A percentile compares a stretch with the other conserved stretches of the same genome.
Conservation (phyloP, 1,140 invertebrate genomes). For the Piezodorus guildinii region DNA sequence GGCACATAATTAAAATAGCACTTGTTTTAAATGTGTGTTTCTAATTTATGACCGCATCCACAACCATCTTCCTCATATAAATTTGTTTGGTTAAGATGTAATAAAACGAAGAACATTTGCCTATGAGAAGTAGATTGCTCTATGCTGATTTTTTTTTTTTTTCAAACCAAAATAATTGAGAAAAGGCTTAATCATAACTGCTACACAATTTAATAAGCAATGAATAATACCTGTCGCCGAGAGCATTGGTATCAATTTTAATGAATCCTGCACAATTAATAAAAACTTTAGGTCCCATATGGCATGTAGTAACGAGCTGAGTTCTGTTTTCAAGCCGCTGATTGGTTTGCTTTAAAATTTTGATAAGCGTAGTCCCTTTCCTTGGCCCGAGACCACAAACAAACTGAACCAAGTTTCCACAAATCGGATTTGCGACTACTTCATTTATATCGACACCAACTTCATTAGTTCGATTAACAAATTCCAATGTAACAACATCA, state of each 20-base stretch:
- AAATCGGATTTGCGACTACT: constrained; percentile 76
- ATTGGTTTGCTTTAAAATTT: constrained; percentile 86
- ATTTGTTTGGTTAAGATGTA: no score
- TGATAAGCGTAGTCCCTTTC: constrained; percentile 82
- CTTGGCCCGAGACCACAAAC: constrained; percentile 92
- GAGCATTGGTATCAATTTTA: constrained; percentile 90
- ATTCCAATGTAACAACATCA: constrained; percentile 77
- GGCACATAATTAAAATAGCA: no score
- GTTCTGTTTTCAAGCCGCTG: constrained; percentile 88
- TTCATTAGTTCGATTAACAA: constrained; percentile 87
- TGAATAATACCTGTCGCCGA: constrained; percentile 62
- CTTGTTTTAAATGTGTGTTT: no score
- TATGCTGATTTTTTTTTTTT: no score
- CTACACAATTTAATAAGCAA: no score
- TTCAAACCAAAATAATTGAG: no score
- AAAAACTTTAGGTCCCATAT: constrained; percentile 97
- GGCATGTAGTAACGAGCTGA: constrained; percentile 86
- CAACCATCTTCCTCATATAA: no score
- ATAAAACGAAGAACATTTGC: no score
- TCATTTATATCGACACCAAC: constrained; percentile 98
- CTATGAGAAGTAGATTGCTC: no score
- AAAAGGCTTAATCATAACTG: no score
- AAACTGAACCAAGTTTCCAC: constrained; percentile 88
- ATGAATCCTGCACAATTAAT: constrained; percentile 99
- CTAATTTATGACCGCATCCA: no score